phyloP scores from a whole-genome alignment of 2,888 invertebrate genomes.

The Limnephilus marmoratus region DNA sequence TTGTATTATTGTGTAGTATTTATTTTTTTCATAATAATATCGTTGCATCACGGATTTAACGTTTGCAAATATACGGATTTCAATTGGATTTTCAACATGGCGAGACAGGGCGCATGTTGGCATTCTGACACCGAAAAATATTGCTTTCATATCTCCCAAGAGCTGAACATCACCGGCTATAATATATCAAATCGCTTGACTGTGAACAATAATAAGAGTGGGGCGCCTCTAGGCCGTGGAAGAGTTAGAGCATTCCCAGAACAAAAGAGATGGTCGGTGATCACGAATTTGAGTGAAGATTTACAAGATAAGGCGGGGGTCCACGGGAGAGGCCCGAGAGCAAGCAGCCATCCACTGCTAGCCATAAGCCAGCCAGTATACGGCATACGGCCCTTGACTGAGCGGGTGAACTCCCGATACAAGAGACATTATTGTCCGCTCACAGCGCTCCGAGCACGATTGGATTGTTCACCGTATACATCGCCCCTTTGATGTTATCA shows the following conservation, averaged over 20 bases:
- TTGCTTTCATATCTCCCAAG: constrained; percentile 13
- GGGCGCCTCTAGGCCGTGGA: constrained; percentile 53
- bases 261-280: constrained; percentile 65
- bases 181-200: constrained; percentile 38
- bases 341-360: not conserved
- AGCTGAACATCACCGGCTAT: constrained; percentile 17
- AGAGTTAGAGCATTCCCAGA: constrained; percentile 56
- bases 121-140: constrained; percentile 31
- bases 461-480: constrained; percentile 56
- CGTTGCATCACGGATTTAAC: not conserved
- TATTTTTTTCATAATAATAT: not conserved
- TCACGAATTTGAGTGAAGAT: constrained; percentile 66
- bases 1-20: not conserved
- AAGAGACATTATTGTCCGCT: constrained; percentile 61
- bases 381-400: constrained; percentile 61
- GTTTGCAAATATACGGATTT: constrained; percentile 4
- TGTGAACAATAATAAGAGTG: constrained; percentile 57
- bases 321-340: constrained; percentile 21
- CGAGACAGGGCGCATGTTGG: not conserved
- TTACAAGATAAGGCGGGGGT: constrained; percentile 64
- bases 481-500: constrained; percentile 65
- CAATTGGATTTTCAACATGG: not conserved
- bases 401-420: constrained; percentile 45
- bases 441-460: constrained; percentile 60
- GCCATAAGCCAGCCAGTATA: not conserved